A percentile compares a stretch with the other conserved stretches of the same genome.
Evolutionary conservation across 2,113 vertebrate species (phyloP).

Genomic region (Alligator sinensis): DNA sequence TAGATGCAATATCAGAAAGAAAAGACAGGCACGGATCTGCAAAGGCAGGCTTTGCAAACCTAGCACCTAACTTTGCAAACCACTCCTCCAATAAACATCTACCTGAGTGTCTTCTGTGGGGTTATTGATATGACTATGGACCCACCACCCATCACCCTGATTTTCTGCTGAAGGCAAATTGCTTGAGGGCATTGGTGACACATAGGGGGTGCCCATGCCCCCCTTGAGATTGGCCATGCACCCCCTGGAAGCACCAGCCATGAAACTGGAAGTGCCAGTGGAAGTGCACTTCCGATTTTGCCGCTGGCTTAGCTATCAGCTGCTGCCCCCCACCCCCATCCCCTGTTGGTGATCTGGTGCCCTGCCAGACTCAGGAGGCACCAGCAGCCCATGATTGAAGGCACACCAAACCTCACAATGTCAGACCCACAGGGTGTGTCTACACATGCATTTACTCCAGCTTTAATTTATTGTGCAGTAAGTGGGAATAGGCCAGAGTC

Average conservation of each 20-base stretch:
- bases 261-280: too few relatives aligned
- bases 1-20: not conserved
- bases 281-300: too few relatives aligned
- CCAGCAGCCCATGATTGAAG: not conserved
- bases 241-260: too few relatives aligned
- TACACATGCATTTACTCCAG: too few relatives aligned
- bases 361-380: not conserved
- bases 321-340: too few relatives aligned
- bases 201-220: too few relatives aligned
- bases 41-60: not conserved
- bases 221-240: too few relatives aligned
- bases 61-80: not conserved
- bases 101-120: not conserved
- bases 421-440: not conserved
- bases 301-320: too few relatives aligned
- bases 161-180: not conserved
- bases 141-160: not conserved
- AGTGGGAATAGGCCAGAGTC: too few relatives aligned
- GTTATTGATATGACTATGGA: not conserved
- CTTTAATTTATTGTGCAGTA: too few relatives aligned
- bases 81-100: not conserved
- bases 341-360: not conserved
- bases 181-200: not conserved
- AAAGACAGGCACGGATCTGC: not conserved
- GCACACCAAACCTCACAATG: fast-evolving